Conservation (phyloP, 2,797 vertebrate species). For the Chiloscyllium punctatum region DNA sequence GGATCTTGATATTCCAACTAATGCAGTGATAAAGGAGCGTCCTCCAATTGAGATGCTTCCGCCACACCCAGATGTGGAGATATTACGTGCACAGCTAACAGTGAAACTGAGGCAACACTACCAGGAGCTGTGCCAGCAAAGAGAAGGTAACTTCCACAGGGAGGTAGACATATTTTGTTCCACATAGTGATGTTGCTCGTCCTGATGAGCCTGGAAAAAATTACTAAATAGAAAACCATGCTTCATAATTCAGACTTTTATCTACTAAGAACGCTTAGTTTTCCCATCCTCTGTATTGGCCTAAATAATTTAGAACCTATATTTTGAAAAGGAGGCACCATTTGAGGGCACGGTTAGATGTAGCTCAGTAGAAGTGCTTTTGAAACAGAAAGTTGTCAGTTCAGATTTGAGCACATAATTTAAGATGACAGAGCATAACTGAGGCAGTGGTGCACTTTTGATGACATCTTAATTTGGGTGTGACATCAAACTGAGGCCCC, state of each 20-base stretch:
- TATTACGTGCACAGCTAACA: slow-evolving; percentile 86
- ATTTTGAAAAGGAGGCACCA: background rate
- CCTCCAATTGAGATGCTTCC: slow-evolving; percentile 70
- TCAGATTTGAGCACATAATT: background rate
- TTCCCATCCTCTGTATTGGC: background rate
- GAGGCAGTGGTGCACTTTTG: background rate
- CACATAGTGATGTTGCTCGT: background rate
- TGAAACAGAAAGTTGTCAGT: background rate
- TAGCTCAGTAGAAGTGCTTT: background rate
- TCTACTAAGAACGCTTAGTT: background rate
- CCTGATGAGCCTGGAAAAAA: background rate
- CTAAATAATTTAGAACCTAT: background rate
- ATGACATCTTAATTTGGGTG: background rate
- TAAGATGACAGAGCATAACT: background rate
- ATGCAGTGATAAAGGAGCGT: slow-evolving; percentile 81
- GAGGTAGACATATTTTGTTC: background rate
- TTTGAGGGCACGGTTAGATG: background rate
- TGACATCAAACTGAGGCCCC: background rate
- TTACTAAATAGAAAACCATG: background rate
- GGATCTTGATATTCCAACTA: slow-evolving; percentile 93
- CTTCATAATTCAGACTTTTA: background rate
- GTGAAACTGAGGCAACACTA: slow-evolving; percentile 92
- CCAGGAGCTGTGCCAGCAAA: slow-evolving; percentile 89
- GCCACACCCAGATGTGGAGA: slow-evolving; percentile 88
- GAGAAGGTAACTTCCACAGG: slow-evolving; percentile 72